These are phyloP conservation scores for Acinonyx jubatus DNA, from an alignment of 2,113 vertebrate species.

Conservation along the genomic window DNA sequence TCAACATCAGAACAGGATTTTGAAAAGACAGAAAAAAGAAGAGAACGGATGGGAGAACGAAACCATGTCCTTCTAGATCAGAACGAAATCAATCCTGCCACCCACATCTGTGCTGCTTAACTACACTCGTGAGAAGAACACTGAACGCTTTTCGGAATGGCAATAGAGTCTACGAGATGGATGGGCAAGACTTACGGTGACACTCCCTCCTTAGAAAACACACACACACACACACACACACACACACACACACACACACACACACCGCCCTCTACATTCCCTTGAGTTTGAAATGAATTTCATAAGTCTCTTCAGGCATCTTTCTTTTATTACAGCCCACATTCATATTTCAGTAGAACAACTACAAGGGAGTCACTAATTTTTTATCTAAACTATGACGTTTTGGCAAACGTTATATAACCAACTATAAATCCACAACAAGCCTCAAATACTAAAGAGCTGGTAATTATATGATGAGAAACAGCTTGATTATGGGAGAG, in stretches of 20 bases:
- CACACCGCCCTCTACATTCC: not conserved
- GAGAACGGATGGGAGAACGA: not conserved
- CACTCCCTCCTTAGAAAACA: not conserved
- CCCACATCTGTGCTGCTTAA: conserved; percentile 35
- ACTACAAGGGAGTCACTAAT: conserved; percentile 65
- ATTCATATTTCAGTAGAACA: conserved; percentile 66
- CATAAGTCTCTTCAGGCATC: conserved; percentile 40
- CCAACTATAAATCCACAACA: conserved; percentile 70
- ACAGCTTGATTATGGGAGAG: conserved; percentile 75
- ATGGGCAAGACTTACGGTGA: not conserved
- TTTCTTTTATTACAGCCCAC: not conserved
- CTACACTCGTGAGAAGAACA: not conserved
- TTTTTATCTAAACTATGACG: conserved; percentile 70
- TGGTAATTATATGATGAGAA: conserved; percentile 80
- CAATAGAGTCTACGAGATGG: not conserved
- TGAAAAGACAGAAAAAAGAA: not conserved
- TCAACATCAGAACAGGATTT: not conserved
- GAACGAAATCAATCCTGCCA: not conserved
- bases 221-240: not conserved
- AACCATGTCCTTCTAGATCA: not conserved
- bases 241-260: not conserved
- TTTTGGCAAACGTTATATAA: conserved; percentile 61
- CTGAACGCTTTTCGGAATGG: not conserved
- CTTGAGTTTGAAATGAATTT: not conserved
- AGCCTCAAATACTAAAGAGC: conserved; percentile 71